Conservation (phyloP, 2,888 invertebrate species). For the Campaea margaritaria region DNA sequence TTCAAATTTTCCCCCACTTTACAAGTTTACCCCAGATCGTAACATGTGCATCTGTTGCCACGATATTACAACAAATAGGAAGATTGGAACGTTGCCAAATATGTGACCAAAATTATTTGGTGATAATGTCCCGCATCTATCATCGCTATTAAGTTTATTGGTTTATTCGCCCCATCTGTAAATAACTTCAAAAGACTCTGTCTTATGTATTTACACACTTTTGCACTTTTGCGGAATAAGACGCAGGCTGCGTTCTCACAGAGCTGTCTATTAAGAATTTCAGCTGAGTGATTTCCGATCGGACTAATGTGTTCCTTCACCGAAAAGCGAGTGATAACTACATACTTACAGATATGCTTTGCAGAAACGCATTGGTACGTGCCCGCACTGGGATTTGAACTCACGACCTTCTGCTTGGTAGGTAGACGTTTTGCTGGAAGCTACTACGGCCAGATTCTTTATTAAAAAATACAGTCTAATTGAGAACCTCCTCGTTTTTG, state of each 20-base stretch:
- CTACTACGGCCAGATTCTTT: conserved; percentile 60
- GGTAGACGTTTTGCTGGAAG: no score
- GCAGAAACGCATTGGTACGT: no score
- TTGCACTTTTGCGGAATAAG: conserved; percentile 33
- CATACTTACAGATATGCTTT: no score
- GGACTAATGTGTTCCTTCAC: conserved; percentile 65
- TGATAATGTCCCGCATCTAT: conserved; percentile 52
- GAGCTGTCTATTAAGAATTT: conserved; percentile 56
- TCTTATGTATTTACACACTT: conserved; percentile 35
- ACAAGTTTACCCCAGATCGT: conserved; percentile 27
- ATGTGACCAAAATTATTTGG: conserved; percentile 54
- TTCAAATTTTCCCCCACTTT: neutral
- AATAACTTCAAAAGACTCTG: conserved; percentile 41
- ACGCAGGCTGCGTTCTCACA: conserved; percentile 35
- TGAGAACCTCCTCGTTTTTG: no score
- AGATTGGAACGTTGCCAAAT: conserved; percentile 54
- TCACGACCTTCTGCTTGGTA: no score
- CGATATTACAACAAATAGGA: conserved; percentile 47
- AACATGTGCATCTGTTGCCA: conserved; percentile 27
- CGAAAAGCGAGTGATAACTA: no score
- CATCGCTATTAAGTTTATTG: conserved; percentile 59
- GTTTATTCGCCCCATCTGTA: conserved; percentile 60
- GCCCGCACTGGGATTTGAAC: no score
- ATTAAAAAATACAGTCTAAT: no score
- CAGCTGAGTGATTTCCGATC: conserved; percentile 69